These are phyloP conservation scores for Eucera pruinosa DNA, from an alignment of 2,888 invertebrate genomes.

Conservation along the genomic window DNA sequence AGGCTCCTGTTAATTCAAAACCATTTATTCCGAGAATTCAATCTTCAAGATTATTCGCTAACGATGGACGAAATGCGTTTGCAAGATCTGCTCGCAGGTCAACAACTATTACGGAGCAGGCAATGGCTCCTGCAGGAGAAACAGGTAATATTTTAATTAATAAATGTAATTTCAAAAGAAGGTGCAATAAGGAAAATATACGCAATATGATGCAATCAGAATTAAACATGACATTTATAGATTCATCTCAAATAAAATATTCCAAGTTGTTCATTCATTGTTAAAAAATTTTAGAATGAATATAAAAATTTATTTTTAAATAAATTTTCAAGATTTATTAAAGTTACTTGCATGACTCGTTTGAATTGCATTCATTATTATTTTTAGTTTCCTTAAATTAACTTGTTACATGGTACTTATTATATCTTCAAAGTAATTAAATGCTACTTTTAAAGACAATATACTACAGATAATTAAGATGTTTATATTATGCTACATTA, in stretches of 20 bases:
- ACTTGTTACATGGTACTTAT: too few relatives aligned
- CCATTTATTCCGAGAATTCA: constrained; percentile 70
- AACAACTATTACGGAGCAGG: constrained; percentile 88
- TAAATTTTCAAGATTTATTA: too few relatives aligned
- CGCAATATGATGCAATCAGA: constrained; percentile 44
- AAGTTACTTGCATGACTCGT: too few relatives aligned
- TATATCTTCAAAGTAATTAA: too few relatives aligned
- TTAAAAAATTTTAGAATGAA: neutral
- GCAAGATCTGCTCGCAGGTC: constrained; percentile 83
- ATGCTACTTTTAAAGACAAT: too few relatives aligned
- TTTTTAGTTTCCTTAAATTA: too few relatives aligned
- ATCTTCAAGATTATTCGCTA: constrained; percentile 78
- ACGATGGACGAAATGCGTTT: constrained; percentile 79
- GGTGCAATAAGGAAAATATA: neutral
- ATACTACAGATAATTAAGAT: too few relatives aligned
- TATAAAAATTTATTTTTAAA: too few relatives aligned
- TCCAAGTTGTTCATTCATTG: neutral
- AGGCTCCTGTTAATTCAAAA: constrained; percentile 69
- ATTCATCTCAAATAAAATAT: neutral
- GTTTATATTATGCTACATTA: too few relatives aligned
- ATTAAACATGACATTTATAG: neutral
- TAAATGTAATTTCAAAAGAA: neutral
- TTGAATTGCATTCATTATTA: too few relatives aligned
- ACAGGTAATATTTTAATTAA: constrained; percentile 86
- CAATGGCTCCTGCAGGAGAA: constrained; percentile 91